These are phyloP conservation scores for Amphipoea oculea DNA, from an alignment of 2,888 invertebrate genomes.

Conservation along the genomic window DNA sequence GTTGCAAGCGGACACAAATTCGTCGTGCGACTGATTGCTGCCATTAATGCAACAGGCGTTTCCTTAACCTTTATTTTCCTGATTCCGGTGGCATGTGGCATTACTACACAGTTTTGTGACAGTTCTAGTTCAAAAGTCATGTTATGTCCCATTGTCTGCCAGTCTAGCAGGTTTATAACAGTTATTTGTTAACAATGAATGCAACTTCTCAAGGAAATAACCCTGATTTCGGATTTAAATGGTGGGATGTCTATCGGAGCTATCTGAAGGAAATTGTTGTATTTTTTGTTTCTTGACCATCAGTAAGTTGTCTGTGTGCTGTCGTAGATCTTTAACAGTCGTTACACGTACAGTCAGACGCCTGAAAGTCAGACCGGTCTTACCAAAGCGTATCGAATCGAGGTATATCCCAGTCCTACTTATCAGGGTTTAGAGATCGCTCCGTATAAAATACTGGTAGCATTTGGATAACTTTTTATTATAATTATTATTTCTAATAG, in stretches of 20 bases:
- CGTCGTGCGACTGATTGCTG: conserved; percentile 16
- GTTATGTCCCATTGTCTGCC: conserved; percentile 27
- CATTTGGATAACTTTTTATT: not conserved
- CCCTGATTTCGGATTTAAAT: conserved; percentile 3
- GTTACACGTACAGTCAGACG: not conserved
- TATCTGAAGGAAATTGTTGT: not conserved
- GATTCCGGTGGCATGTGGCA: conserved; percentile 15
- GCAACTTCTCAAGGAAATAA: conserved; percentile 14
- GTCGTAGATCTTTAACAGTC: not conserved
- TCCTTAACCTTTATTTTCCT: not conserved
- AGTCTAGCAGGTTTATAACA: conserved; percentile 1
- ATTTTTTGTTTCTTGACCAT: not conserved
- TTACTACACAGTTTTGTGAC: conserved; percentile 8
- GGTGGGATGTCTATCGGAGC: not conserved
- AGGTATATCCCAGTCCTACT: too few species aligned
- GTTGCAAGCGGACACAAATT: conserved; percentile 25
- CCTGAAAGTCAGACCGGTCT: not conserved
- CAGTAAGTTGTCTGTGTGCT: not conserved
- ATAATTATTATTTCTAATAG: not conserved
- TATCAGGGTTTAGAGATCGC: not conserved
- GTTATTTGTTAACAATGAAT: conserved; percentile 10
- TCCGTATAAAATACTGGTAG: not conserved
- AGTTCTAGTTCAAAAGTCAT: conserved; percentile 18
- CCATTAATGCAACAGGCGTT: conserved; percentile 45
- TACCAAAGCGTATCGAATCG: not conserved